phyloP scores from a whole-genome alignment of 2,888 invertebrate species.

The Tetranychus piercei region DNA sequence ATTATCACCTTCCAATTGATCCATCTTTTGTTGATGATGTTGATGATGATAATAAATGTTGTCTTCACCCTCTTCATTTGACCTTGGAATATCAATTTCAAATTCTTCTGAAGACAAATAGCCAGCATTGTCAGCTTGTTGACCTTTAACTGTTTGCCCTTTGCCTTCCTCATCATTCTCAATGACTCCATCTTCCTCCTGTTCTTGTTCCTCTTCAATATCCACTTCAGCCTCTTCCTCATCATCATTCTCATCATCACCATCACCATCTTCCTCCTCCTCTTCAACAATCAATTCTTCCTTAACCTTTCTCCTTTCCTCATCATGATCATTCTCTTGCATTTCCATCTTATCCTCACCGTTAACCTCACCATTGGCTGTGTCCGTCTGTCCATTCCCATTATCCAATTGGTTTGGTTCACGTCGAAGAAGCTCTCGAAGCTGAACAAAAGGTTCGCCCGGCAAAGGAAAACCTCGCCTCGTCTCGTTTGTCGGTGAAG shows the following conservation, averaged over 20 bases:
- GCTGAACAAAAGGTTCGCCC: conserved; percentile 1
- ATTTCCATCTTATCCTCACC: background rate
- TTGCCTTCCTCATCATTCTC: background rate
- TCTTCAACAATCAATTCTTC: background rate
- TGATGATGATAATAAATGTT: background rate
- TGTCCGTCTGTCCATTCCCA: background rate
- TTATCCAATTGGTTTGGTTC: background rate
- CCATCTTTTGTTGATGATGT: background rate
- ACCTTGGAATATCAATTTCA: conserved; percentile 7
- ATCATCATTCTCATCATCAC: background rate
- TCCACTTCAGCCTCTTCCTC: background rate
- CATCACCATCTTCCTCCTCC: conserved; percentile 3
- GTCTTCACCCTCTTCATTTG: background rate
- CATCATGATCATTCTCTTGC: background rate
- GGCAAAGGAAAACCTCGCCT: background rate
- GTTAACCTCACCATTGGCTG: background rate
- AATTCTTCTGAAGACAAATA: background rate
- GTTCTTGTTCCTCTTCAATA: background rate
- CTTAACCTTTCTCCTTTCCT: background rate
- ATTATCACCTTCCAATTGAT: background rate
- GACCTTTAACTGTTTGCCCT: background rate
- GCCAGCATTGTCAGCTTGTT: background rate
- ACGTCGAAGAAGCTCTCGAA: conserved; percentile 3
- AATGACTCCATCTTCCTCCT: background rate
- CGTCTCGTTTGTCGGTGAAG: background rate